These are phyloP conservation scores for Astropecten irregularis DNA, from an alignment of 53 echinoderm and acorn worm genomes.

Conservation along the genomic window DNA sequence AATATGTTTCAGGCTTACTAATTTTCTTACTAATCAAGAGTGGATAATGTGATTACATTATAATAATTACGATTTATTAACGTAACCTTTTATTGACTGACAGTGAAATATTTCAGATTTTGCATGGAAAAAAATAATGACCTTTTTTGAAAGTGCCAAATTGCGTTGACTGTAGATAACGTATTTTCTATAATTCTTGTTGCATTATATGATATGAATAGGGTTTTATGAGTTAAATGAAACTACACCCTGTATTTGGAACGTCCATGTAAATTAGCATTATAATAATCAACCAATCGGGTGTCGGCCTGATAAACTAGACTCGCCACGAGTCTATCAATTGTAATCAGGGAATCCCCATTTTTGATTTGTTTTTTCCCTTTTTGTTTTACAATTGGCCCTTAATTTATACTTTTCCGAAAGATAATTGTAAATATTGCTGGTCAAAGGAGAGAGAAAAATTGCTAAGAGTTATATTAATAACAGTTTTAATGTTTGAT, in stretches of 20 bases:
- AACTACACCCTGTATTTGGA: too few relatives aligned
- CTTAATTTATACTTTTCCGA: too few relatives aligned
- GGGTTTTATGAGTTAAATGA: not conserved
- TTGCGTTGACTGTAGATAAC: not conserved
- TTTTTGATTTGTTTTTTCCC: not conserved
- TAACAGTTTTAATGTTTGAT: too few relatives aligned
- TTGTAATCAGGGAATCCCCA: conserved; percentile 45
- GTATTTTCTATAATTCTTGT: not conserved
- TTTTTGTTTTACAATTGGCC: too few relatives aligned
- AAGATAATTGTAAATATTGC: too few relatives aligned
- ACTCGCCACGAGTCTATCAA: conserved; percentile 21
- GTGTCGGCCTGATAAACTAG: conserved; percentile 46
- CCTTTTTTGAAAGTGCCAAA: conserved; percentile 25
- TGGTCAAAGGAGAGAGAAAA: too few relatives aligned
- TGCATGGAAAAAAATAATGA: conserved; percentile 36
- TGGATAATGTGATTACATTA: not conserved
- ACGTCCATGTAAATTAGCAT: too few relatives aligned
- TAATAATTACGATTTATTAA: not conserved
- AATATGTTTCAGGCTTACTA: conserved; percentile 12
- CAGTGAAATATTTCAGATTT: conserved; percentile 35
- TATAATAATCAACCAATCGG: conserved; percentile 3
- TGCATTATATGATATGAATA: not conserved
- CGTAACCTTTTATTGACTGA: conserved; percentile 6
- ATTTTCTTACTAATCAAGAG: conserved; percentile 49
- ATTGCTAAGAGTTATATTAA: too few relatives aligned